Evolutionary conservation across 2,888 invertebrate species (phyloP).

Genomic region (Halocaridina rubra): DNA sequence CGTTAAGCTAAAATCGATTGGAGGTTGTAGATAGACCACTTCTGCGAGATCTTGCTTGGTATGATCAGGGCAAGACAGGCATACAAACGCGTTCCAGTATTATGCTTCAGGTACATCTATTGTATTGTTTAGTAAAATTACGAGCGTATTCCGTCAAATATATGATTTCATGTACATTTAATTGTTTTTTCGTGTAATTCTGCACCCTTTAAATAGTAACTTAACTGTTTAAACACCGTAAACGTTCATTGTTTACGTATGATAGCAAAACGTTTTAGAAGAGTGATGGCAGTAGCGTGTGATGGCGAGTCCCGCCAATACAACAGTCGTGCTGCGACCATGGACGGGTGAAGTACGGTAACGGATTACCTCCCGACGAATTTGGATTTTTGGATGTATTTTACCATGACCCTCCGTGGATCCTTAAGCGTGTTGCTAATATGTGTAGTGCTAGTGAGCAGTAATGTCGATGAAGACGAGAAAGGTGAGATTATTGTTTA

Average conservation of each 20-base stretch:
- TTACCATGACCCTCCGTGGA: slow-evolving; percentile 56
- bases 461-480: slow-evolving; percentile 47
- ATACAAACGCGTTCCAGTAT: slow-evolving; percentile 55
- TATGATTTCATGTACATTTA: no score
- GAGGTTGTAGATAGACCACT: slow-evolving; percentile 38
- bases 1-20: slow-evolving; percentile 54
- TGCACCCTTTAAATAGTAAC: not conserved
- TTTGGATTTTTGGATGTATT: slow-evolving; percentile 34
- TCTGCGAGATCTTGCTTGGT: slow-evolving; percentile 21
- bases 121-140: no score
- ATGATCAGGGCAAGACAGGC: slow-evolving; percentile 38
- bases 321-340: slow-evolving; percentile 49
- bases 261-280: slow-evolving; percentile 22
- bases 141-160: no score
- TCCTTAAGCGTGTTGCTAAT: slow-evolving; percentile 42
- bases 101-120: not conserved
- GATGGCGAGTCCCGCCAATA: slow-evolving; percentile 42
- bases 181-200: not conserved
- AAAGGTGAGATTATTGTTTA: slow-evolving; percentile 22
- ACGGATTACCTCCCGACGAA: slow-evolving; percentile 22
- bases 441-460: slow-evolving; percentile 44
- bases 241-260: slow-evolving; percentile 32
- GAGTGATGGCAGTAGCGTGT: slow-evolving; percentile 5
- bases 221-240: no score
- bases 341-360: slow-evolving; percentile 46